Evolutionary conservation across 2,113 vertebrate genomes (phyloP).

Genomic region (Pygoscelis adeliae): DNA sequence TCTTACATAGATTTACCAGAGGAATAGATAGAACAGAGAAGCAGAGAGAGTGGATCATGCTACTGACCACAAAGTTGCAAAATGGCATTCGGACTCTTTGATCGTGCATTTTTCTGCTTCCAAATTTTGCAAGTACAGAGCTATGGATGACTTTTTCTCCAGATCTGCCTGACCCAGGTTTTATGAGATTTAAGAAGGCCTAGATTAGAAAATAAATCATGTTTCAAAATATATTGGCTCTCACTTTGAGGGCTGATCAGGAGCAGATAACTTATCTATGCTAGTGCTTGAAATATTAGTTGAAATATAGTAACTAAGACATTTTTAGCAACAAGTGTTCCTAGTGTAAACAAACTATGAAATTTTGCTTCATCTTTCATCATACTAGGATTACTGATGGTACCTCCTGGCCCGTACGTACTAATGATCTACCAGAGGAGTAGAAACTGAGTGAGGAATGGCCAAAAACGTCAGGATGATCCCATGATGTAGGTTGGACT

Average conservation of each 20-base stretch:
- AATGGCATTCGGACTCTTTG: background rate
- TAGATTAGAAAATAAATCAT: background rate
- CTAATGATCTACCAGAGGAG: background rate
- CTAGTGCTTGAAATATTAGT: constrained; percentile 1
- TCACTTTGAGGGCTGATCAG: background rate
- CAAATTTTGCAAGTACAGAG: background rate
- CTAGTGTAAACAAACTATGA: constrained; percentile 7
- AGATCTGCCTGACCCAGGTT: background rate
- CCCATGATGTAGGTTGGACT: background rate
- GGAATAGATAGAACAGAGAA: background rate
- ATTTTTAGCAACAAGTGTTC: constrained; percentile 33
- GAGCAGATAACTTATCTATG: background rate
- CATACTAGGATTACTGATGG: background rate
- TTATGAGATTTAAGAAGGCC: background rate
- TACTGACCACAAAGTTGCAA: background rate
- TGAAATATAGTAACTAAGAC: constrained; percentile 36
- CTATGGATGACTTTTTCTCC: background rate
- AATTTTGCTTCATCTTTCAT: constrained; percentile 38
- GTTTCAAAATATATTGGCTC: background rate
- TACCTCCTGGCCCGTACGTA: background rate
- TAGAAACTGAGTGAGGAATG: background rate
- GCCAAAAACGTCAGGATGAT: background rate
- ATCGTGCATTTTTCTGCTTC: background rate
- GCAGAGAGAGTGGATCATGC: background rate
- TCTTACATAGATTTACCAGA: background rate